Conservation (phyloP, 2,113 vertebrate species). For the Rhagologus leucostigma region DNA sequence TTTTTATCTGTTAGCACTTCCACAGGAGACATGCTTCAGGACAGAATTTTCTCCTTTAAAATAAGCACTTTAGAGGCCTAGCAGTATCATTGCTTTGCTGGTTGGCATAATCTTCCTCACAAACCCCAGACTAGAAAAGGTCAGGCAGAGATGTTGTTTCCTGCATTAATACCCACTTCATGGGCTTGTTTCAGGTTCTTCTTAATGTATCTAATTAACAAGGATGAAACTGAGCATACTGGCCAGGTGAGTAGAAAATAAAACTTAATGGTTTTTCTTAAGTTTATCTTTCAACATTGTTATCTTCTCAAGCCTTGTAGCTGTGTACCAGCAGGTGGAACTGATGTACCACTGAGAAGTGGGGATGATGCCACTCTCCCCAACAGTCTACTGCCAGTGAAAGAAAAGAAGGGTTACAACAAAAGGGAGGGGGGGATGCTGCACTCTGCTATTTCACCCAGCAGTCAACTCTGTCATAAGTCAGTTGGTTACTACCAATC, state of each 20-base stretch:
- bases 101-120: not conserved
- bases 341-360: not conserved
- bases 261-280: not conserved
- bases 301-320: not conserved
- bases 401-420: not conserved
- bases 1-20: not conserved
- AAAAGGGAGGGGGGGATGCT: not conserved
- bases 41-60: not conserved
- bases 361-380: not conserved
- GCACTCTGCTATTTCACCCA: not conserved
- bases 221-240: constrained; percentile 98
- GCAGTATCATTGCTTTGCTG: not conserved
- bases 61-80: not conserved
- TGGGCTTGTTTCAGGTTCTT: constrained; percentile 86
- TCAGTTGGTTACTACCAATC: not conserved
- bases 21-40: not conserved
- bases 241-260: constrained; percentile 80
- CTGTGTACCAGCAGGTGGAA: constrained; percentile 33
- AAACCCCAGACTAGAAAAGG: not conserved
- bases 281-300: not conserved
- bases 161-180: not conserved
- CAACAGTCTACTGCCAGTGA: not conserved
- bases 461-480: not conserved
- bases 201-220: constrained; percentile 98
- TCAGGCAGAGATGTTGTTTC: not conserved